phyloP scores from a whole-genome alignment of 2,113 vertebrate species.

The Trochalopteron elliotii region DNA sequence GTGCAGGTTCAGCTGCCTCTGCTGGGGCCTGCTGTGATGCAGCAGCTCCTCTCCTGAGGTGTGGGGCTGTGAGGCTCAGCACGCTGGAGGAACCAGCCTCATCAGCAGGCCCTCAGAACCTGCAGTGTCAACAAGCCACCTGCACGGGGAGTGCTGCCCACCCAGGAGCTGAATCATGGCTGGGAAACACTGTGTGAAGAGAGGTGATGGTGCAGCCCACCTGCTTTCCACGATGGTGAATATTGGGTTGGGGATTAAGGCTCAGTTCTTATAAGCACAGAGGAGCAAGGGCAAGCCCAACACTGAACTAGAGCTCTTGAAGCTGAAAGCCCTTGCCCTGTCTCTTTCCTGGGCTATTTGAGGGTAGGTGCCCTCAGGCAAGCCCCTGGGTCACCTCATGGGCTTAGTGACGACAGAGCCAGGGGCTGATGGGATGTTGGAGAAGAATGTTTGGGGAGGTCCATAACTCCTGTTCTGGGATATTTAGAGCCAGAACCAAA shows the following conservation, averaged over 20 bases:
- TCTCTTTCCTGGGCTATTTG: not conserved
- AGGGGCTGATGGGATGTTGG: rapidly evolving
- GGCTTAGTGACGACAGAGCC: not conserved
- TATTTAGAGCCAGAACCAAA: not conserved
- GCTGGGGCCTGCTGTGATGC: not conserved
- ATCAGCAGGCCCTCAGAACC: not conserved
- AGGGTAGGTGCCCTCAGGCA: not conserved
- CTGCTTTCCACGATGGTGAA: rapidly evolving
- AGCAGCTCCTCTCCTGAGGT: not conserved
- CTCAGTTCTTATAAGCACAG: not conserved
- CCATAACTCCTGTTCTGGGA: not conserved
- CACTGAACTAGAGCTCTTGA: rapidly evolving
- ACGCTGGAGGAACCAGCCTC: rapidly evolving
- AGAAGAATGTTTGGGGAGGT: not conserved
- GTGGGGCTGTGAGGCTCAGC: not conserved
- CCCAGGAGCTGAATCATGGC: not conserved
- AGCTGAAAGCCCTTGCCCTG: no score
- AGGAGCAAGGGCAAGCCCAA: not conserved
- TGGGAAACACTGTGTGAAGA: rapidly evolving
- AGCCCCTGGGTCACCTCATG: not conserved
- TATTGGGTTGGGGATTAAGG: not conserved
- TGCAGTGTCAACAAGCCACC: rapidly evolving
- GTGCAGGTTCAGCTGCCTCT: not conserved
- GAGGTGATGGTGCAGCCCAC: rapidly evolving
- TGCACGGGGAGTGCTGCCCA: rapidly evolving